phyloP scores from a whole-genome alignment of 2,113 vertebrate species.

The Tupaia chinensis region DNA sequence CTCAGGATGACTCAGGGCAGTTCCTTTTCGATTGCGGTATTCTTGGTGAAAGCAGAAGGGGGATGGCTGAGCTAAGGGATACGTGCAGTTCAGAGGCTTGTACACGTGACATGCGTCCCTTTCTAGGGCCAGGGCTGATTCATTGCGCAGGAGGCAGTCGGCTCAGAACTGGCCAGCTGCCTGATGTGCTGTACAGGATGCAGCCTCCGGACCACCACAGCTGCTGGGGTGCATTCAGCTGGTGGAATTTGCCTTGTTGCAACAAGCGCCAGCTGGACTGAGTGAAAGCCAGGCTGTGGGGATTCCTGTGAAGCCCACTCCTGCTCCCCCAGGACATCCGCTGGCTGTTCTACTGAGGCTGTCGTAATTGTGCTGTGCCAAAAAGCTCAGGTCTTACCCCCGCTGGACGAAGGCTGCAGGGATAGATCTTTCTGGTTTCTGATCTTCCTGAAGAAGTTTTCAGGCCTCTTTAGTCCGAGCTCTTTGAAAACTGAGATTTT shows the following conservation, averaged over 20 bases:
- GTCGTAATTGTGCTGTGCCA: neutral
- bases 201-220: constrained; percentile 51
- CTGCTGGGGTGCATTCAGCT: constrained; percentile 55
- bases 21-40: neutral
- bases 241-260: constrained; percentile 58
- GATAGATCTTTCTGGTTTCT: neutral
- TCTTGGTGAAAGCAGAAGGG: neutral
- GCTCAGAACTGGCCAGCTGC: constrained; percentile 41
- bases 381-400: neutral
- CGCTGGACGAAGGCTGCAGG: neutral
- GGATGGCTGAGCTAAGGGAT: neutral
- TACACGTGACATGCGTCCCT: neutral
- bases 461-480: neutral
- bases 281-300: neutral
- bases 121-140: constrained; percentile 32
- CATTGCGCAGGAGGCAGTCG: neutral
- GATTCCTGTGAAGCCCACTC: constrained; percentile 23
- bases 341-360: neutral
- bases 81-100: neutral
- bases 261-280: constrained; percentile 11
- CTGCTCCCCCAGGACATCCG: neutral
- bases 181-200: neutral
- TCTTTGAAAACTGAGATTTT: constrained; percentile 47
- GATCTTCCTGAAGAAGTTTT: neutral
- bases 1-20: neutral